These are phyloP conservation scores for Perca flavescens DNA, from an alignment of 2,113 vertebrate species.

Conservation along the genomic window DNA sequence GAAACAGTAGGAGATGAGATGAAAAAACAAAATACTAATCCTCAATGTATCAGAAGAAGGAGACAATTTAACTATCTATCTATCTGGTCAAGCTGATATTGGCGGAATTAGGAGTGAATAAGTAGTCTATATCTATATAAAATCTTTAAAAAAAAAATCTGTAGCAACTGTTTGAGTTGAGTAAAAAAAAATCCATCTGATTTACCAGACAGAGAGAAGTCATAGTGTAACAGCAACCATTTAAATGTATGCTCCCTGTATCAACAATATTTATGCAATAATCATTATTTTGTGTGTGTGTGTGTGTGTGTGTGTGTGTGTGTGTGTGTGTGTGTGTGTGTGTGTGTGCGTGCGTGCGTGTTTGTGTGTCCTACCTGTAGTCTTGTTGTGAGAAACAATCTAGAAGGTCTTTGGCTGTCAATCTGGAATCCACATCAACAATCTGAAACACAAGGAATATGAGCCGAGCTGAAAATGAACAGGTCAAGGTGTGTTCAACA, in stretches of 20 bases:
- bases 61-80: no score
- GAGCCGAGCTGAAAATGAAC: not conserved
- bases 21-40: no score
- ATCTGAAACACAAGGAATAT: conserved; percentile 81
- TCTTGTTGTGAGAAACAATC: conserved; percentile 89
- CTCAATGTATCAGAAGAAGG: no score
- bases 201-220: not conserved
- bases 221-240: not conserved
- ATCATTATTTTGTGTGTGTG: not conserved
- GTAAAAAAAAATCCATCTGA: not conserved
- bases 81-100: no score
- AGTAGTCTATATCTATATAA: no score
- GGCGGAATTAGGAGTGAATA: no score
- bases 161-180: not conserved
- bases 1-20: not conserved
- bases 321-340: not conserved
- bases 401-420: conserved; percentile 88
- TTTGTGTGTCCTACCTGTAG: conserved; percentile 85
- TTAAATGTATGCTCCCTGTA: not conserved
- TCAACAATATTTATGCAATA: not conserved
- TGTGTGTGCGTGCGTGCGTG: not conserved
- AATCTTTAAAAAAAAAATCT: no score
- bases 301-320: not conserved
- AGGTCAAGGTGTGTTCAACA: not conserved
- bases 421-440: conserved; percentile 73